Percentiles rank a stretch among this genome's conserved stretches.
These are phyloP conservation scores for Zapornia atra DNA, from an alignment of 2,113 vertebrate genomes.

Conservation along the genomic window DNA sequence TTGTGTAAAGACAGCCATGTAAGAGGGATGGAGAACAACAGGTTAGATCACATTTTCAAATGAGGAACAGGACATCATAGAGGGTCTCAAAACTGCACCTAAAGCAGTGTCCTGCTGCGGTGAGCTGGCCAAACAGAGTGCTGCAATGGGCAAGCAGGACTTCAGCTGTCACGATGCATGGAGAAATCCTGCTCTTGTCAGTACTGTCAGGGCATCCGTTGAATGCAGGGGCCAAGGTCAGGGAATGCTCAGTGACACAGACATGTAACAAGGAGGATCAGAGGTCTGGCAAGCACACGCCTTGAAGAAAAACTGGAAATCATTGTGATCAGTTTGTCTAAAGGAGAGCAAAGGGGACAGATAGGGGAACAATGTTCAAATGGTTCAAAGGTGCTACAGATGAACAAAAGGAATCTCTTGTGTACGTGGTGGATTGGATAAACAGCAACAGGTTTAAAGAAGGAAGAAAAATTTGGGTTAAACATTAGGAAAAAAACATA, in stretches of 20 bases:
- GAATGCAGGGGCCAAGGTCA: neutral
- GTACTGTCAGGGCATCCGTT: neutral
- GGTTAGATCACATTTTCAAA: neutral
- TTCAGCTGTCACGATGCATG: rapidly evolving
- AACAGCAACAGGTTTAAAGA: neutral
- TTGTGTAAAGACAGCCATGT: neutral
- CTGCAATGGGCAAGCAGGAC: neutral
- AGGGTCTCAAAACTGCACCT: neutral
- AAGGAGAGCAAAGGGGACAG: neutral
- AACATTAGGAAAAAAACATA: neutral
- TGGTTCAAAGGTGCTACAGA: neutral
- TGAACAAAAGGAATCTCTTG: neutral
- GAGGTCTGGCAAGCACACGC: neutral
- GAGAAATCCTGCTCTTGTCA: neutral
- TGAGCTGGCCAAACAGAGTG: rapidly evolving
- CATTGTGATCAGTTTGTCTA: neutral
- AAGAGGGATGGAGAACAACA: neutral
- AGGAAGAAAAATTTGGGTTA: neutral
- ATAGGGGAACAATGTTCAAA: neutral
- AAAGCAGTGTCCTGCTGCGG: neutral
- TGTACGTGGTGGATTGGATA: neutral
- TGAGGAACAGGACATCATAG: neutral
- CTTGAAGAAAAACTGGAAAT: neutral
- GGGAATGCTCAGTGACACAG: neutral
- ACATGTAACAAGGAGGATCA: neutral